A percentile compares a stretch with the other conserved stretches of the same genome.
These are phyloP conservation scores for Trachythela sp. DNA, from an alignment of 64 coral and sea anemone species.

Conservation along the genomic window DNA sequence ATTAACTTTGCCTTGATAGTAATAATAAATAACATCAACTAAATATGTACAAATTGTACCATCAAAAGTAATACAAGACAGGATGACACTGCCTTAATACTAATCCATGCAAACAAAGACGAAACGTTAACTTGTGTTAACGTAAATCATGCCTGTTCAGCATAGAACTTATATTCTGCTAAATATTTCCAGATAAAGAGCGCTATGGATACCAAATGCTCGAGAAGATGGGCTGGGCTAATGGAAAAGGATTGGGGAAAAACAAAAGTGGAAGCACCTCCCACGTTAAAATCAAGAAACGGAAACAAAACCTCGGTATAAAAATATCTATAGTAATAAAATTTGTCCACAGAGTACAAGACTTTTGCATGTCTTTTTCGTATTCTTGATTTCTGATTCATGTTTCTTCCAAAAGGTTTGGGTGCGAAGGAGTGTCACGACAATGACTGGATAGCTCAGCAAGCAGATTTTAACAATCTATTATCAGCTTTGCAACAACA, in stretches of 20 bases:
- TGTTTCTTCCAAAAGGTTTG: neutral
- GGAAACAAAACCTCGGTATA: neutral
- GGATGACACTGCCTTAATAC: no score
- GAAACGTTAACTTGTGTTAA: no score
- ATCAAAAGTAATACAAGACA: no score
- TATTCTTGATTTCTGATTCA: neutral
- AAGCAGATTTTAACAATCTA: conserved; percentile 14
- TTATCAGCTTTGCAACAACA: neutral
- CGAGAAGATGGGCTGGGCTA: conserved; percentile 16
- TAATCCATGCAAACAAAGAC: no score
- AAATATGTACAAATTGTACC: no score
- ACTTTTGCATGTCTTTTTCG: neutral
- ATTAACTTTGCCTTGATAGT: no score
- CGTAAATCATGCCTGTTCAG: neutral
- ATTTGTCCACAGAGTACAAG: no score
- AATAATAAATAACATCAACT: no score
- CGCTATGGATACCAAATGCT: conserved; percentile 24
- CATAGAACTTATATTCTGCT: neutral
- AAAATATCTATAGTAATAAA: neutral
- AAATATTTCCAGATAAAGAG: neutral
- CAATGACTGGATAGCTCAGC: neutral
- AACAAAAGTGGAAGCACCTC: neutral
- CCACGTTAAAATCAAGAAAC: conserved; percentile 13
- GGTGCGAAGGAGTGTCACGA: neutral
- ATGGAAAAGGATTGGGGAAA: neutral